These are phyloP conservation scores for Gopherus flavomarginatus DNA, from an alignment of 2,113 vertebrate species.

Conservation along the genomic window DNA sequence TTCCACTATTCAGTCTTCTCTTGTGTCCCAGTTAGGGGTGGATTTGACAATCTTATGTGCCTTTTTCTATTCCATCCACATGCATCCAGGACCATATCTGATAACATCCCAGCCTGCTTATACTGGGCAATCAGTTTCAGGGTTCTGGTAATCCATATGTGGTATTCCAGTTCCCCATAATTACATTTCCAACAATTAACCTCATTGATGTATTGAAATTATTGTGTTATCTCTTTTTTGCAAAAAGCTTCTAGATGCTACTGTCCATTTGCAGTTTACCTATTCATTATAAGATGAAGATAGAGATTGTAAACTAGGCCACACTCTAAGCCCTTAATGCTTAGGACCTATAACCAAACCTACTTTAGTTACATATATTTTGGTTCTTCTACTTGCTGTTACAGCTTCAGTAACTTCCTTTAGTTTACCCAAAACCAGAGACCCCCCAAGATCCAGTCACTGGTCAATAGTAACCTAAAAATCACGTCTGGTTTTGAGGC, in stretches of 20 bases:
- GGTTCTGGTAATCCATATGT: not conserved
- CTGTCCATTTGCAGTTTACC: not conserved
- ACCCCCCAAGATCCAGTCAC: not conserved
- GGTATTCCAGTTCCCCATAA: not conserved
- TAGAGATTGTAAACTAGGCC: not conserved
- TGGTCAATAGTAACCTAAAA: not conserved
- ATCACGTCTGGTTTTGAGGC: not conserved
- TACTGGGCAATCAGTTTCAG: not conserved
- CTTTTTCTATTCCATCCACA: not conserved
- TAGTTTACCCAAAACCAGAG: not conserved
- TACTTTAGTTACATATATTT: not conserved
- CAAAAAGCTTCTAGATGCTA: not conserved
- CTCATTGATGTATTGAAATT: no score
- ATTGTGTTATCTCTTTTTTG: not conserved
- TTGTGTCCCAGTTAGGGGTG: not conserved
- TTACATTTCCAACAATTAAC: not conserved
- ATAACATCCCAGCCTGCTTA: not conserved
- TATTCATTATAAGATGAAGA: not conserved
- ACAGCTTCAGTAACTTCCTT: not conserved
- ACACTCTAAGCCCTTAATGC: not conserved
- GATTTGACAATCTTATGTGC: not conserved
- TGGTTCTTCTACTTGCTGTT: not conserved
- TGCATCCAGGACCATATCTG: not conserved
- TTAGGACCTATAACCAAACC: not conserved
- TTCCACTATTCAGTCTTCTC: not conserved